Evolutionary conservation across 1,140 invertebrate species (phyloP).

Genomic region (Lepidurus packardi): DNA sequence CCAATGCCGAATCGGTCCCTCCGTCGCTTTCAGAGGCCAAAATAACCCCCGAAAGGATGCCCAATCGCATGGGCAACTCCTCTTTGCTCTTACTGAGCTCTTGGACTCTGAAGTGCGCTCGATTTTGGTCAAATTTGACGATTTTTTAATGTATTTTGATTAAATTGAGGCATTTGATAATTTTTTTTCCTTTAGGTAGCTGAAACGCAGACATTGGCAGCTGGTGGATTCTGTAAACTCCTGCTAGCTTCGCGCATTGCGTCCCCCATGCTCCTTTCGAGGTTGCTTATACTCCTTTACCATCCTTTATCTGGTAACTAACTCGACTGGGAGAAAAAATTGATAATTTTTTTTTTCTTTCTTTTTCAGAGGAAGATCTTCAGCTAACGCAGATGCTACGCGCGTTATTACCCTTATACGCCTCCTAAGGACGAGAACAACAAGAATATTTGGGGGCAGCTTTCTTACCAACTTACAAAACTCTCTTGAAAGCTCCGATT

Average conservation of each 20-base stretch:
- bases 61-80: background rate
- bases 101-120: constrained; percentile 26
- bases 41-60: background rate
- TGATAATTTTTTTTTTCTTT: background rate
- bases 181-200: background rate
- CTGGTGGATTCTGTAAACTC: constrained; percentile 29
- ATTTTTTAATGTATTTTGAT: no score
- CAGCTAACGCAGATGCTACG: constrained; percentile 26
- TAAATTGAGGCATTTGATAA: background rate
- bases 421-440: constrained; percentile 23
- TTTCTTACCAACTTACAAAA: constrained; percentile 32
- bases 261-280: background rate
- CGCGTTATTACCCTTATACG: constrained; percentile 26
- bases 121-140: background rate
- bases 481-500: constrained; percentile 30
- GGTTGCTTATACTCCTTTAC: background rate
- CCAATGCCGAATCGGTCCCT: background rate
- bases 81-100: background rate
- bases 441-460: constrained; percentile 32
- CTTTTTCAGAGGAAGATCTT: constrained; percentile 20
- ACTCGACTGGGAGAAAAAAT: background rate
- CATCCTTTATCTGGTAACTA: background rate
- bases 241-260: constrained; percentile 26
- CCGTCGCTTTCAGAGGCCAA: background rate
- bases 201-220: constrained; percentile 20